Percentiles rank a stretch among this genome's conserved stretches.
Conservation (phyloP, 1,140 invertebrate species). For the Colletes latitarsis region DNA sequence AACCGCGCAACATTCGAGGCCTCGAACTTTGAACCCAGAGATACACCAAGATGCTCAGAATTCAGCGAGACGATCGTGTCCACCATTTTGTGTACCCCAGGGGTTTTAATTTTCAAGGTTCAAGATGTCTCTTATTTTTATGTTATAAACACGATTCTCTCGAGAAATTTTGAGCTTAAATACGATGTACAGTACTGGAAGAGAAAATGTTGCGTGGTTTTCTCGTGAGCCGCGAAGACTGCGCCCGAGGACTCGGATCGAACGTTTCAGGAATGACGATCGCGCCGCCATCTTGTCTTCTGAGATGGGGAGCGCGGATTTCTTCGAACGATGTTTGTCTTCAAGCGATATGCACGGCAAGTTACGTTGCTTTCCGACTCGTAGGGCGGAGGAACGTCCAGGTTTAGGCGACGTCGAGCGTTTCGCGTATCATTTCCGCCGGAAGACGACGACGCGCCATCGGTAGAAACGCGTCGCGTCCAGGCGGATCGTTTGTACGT, state of each 20-base stretch:
- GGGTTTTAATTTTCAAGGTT: no score
- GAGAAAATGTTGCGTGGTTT: neutral
- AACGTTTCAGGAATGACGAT: constrained; percentile 78
- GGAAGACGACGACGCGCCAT: constrained; percentile 4
- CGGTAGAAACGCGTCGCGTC: constrained; percentile 15
- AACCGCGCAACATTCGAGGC: neutral
- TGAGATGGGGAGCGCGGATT: constrained; percentile 5
- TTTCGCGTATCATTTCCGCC: constrained; percentile 1
- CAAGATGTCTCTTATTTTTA: no score
- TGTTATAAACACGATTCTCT: no score
- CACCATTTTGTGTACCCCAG: no score
- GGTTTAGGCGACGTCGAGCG: neutral
- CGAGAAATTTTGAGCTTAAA: no score
- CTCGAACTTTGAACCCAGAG: neutral
- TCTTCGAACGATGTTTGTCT: constrained; percentile 56
- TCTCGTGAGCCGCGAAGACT: neutral
- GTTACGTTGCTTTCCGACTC: constrained; percentile 80
- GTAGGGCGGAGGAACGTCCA: constrained; percentile 60
- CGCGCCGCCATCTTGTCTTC: constrained; percentile 24
- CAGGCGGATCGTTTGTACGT: neutral
- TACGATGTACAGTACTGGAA: no score
- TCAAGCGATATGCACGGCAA: constrained; percentile 67
- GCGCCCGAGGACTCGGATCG: constrained; percentile 77
- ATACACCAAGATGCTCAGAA: no score
- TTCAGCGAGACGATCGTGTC: no score